Evolutionary conservation across 2,888 invertebrate species (phyloP), one percentile per base, ranked within the genome.

Genomic region (Anoplius nigerrimus): DNA sequence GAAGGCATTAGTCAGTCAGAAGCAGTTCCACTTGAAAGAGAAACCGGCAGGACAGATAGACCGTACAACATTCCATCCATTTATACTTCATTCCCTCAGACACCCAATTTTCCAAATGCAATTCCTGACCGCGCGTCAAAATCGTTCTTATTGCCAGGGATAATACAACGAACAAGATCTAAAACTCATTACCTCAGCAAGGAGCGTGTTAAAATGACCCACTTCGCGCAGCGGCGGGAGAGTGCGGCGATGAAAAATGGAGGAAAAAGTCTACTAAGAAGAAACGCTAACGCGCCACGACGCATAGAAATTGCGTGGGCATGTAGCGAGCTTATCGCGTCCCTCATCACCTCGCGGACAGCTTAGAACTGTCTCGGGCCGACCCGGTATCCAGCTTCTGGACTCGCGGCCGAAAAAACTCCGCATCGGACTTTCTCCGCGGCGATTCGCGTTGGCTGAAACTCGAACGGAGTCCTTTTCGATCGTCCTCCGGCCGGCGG

Each of bases 291-390:
- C 34, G 34, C 11, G 34, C 34, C 34, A 34, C 34, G 34, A 34
- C 34, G 34, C 53, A 62, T 66, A 67, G 73, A 75, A 68, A 71
- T 69, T 76, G 82, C 82, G 82, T 81, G 81, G 81, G 80, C 76
- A 48, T 21, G 16, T 48, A 48, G 15, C 13, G 45, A 11, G 52
- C 59, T 75, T 78, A 78, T 78, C 77, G 53, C 48, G 72, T 67
- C 59, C 62, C 48, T 63, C 55, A 64, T 75, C 72, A 52, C 34
- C 52, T 27, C 53, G 58, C 54, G 69, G 61, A 73, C 73, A 66
- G 53, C 71, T 64, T 24, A 67, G 55, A 58, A 62, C 54, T 18
- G 62, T 34, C 8, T 34, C 16, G 43, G n/a, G 62, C 8, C 11
- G 43, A 59, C 53, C 64, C 55, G 60, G 20, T 51, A 66, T 72